Evolutionary conservation across 2,797 vertebrate genomes (phyloP).

Genomic region (Myoxocephalus aenaeus): DNA sequence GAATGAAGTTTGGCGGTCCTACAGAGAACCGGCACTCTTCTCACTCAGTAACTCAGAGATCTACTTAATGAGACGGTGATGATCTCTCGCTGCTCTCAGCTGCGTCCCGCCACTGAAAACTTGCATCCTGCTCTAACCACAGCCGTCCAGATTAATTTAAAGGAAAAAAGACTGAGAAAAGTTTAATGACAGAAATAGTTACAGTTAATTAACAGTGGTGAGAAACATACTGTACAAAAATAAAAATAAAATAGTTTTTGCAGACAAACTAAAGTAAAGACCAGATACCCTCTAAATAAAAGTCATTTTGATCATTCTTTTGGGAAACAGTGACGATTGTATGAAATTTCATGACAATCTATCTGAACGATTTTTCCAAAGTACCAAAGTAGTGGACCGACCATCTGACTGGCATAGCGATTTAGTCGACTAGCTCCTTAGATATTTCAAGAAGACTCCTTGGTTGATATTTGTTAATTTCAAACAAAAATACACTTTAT

Average conservation of each 20-base stretch:
- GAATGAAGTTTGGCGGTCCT: background rate
- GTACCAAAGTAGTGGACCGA: too few relatives aligned
- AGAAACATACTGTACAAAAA: background rate
- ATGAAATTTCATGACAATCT: background rate
- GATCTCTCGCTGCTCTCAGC: conserved; percentile 57
- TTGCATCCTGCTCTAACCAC: conserved; percentile 62
- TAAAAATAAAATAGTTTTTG: background rate
- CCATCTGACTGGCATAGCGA: too few relatives aligned
- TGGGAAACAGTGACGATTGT: background rate
- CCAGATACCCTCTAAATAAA: background rate
- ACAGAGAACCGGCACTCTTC: conserved; percentile 15
- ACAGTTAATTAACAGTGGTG: too few relatives aligned
- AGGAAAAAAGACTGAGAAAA: conserved; percentile 33
- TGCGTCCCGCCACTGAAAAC: conserved; percentile 25
- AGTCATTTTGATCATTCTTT: background rate
- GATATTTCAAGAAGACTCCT: too few relatives aligned
- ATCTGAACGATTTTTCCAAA: too few relatives aligned
- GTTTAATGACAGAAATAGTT: conserved; percentile 28
- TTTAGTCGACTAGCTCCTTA: too few relatives aligned
- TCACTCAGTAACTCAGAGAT: conserved; percentile 15
- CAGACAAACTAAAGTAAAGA: background rate
- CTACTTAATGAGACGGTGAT: conserved; percentile 65
- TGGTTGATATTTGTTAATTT: background rate
- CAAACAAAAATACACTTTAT: too few relatives aligned
- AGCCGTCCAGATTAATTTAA: conserved; percentile 51